Evolutionary conservation across 2,797 vertebrate species (phyloP), one percentile per base, ranked within the genome.

Genomic region (Loriculus beryllinus): DNA sequence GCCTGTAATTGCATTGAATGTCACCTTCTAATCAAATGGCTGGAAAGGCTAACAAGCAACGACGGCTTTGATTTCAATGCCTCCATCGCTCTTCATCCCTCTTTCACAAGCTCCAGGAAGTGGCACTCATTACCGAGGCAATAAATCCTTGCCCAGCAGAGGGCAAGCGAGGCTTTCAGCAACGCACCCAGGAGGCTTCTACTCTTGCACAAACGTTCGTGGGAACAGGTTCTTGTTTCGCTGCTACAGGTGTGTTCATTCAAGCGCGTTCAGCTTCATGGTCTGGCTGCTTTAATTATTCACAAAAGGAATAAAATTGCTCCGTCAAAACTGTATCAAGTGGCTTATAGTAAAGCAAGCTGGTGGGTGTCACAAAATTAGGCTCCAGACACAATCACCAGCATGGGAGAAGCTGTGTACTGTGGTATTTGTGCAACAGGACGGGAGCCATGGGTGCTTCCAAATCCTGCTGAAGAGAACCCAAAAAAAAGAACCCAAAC

Each of bases 11-110:
- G 80, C 45, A 48, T 37, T 82, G 85, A 95, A 88, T 93, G 80
- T 91, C 95, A 95, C 92, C 95, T 96, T 94, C 95, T 90, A 82
- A 84, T 86, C 82, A 93, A 75, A 9, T 17, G 81, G 72, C 83
- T 86, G 64, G 71, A 93, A 86, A 80, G 64, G 82, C 45, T 90
- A 92, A 86, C 77, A 21, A 88, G 88, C 47, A 43, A 86, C 19
- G 47, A 42, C 47, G 69, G 59, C 68, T 75, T 37, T 12, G 37
- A 7, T 83, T 91, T 76, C 79, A 18, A 3, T 14, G 63, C 40
- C 26, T 75, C 57, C 84, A 33, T 72, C 76, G 17, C 76, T 33
- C 76, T 25, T 31, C 26, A 43, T 39, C 67, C 47, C 52, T 69
- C 13, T 26, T 48, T 62, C 64, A 26, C 31, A 6, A 59, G 65